Base-by-base conservation (phyloP, 1,140 invertebrate genomes). In the Sycophaga agraensis region DNA sequence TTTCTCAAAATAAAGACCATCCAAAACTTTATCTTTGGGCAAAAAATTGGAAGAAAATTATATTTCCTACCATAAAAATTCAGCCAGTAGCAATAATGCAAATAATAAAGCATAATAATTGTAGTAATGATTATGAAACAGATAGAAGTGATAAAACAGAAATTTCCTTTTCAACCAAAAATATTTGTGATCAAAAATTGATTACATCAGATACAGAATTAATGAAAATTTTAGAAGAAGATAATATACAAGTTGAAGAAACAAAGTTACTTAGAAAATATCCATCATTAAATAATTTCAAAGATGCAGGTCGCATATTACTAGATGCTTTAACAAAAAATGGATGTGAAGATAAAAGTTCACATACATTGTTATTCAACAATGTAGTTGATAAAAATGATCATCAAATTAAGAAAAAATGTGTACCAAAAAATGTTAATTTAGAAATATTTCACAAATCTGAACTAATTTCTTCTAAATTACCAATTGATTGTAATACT, bases 1-100 rank as follows among this genome's bases (percentile, higher is more conserved):
- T 93, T 42, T 89, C 89, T 14, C 84, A 87, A 65, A 87, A 87
- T 57, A 90, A 90, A 64, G 86, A 90, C 76, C 90, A 92, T 79
- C 91, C 90, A 0, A 93, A 93, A 73, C 76, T 93, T 12, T 93
- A 93, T 74, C 79, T 93, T 0, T 93, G 91, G 91, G 88, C 90
- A 0, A 91, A 92, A 71, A 89, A 88, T 65, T 93, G 91, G 91
- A 88, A 89, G 62, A 84, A 85, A 65, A 73, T 75, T 0, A 79
- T 82, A 75, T 50, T 75, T 42, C 69, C 73, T 34, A 67, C 77
- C 50, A 57, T 70, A 40, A 67, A 75, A 9, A 59, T 62, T 0
- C 73, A 78, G 5, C 72, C 75, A 19, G 64, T 82, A 56, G 70
- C 78, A 50, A 57, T 80, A 19, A 72, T 77, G 50, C 72, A 79